These are phyloP conservation scores for Fundulus diaphanus DNA, from an alignment of 2,797 vertebrate genomes.

Conservation along the genomic window DNA sequence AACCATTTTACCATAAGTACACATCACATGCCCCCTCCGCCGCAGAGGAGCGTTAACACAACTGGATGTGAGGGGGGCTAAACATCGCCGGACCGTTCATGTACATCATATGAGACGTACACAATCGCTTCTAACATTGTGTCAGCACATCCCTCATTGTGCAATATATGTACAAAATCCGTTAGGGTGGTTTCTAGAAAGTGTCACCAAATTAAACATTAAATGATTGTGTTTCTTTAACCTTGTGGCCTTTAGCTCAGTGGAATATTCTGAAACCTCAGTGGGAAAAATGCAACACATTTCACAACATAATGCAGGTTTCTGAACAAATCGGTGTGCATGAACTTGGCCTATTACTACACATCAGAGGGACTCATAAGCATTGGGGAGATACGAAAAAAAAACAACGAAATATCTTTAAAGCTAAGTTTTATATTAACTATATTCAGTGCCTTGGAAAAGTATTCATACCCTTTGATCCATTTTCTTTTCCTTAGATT, in stretches of 20 bases:
- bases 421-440: not conserved
- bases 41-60: conserved; percentile 36
- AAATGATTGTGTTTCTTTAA: not conserved
- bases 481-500: not conserved
- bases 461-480: not conserved
- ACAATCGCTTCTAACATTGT: conserved; percentile 55
- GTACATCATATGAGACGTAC: conserved; percentile 33
- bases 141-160: conserved; percentile 48
- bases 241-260: no score
- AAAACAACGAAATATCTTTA: not conserved
- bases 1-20: conserved; percentile 74
- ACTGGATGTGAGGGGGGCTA: conserved; percentile 40
- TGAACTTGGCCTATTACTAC: not conserved
- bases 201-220: not conserved
- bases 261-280: not conserved
- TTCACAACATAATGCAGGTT: not conserved
- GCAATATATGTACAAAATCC: conserved; percentile 60
- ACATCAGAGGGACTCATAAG: not conserved
- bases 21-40: conserved; percentile 52
- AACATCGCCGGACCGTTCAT: conserved; percentile 26
- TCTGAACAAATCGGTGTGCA: not conserved
- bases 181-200: conserved; percentile 24
- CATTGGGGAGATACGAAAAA: not conserved
- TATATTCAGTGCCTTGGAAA: not conserved
- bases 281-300: not conserved